Percentiles rank a stretch among this genome's conserved stretches.
Conservation (phyloP, 2,888 invertebrate species). For the Euclidia mi region DNA sequence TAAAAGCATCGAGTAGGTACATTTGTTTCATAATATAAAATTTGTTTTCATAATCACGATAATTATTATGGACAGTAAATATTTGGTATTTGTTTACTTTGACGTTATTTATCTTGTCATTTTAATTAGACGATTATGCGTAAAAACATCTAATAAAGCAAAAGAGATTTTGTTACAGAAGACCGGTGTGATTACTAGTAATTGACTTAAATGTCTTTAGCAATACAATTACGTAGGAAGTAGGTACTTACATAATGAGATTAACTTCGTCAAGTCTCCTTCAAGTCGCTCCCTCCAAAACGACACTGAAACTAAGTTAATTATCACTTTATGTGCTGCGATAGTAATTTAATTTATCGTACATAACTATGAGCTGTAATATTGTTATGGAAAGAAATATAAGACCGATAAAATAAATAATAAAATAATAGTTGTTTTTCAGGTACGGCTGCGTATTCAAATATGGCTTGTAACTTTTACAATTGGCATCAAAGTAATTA, state of each 20-base stretch:
- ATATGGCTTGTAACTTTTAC: too few relatives aligned
- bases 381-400: too few relatives aligned
- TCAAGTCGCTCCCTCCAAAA: slow-evolving; percentile 61
- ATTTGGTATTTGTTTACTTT: too few relatives aligned
- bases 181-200: slow-evolving; percentile 18
- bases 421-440: too few relatives aligned
- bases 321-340: slow-evolving; percentile 31
- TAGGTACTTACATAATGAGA: slow-evolving; percentile 65
- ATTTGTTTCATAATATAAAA: too few relatives aligned
- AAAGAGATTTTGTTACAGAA: slow-evolving; percentile 4
- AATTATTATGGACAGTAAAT: too few relatives aligned
- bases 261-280: slow-evolving; percentile 67
- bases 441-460: too few relatives aligned
- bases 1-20: too few relatives aligned
- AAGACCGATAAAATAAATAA: too few relatives aligned
- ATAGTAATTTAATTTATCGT: slow-evolving; percentile 5
- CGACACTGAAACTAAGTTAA: slow-evolving; percentile 64
- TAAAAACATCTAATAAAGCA: slow-evolving; percentile 7
- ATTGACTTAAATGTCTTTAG: slow-evolving; percentile 35
- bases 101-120: neutral
- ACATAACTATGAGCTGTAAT: neutral
- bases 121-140: neutral
- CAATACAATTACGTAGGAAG: slow-evolving; percentile 52
- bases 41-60: too few relatives aligned
- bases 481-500: too few relatives aligned